Percentiles rank a stretch among this genome's conserved stretches.
Conservation (phyloP, 2,113 vertebrate species). For the Myrmophylax atrothorax region DNA sequence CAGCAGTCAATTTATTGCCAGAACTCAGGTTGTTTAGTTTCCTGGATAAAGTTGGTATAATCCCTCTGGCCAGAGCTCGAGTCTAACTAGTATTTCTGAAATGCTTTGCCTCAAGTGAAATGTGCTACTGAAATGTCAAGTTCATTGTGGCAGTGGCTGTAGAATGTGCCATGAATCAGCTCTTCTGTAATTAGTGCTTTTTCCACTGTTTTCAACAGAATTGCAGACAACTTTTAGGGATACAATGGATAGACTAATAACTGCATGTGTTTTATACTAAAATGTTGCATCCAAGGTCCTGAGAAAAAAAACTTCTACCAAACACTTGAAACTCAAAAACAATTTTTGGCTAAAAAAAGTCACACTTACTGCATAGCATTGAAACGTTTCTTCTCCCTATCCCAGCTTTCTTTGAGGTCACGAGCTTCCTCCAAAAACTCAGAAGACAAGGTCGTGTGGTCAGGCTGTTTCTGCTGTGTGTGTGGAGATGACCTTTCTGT, state of each 20-base stretch:
- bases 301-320: not conserved
- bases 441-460: slow-evolving; percentile 81
- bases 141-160: not conserved
- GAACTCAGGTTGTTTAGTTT: not conserved
- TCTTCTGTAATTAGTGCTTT: not conserved
- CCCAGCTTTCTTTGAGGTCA: slow-evolving; percentile 15
- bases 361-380: not conserved
- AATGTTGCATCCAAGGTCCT: not conserved
- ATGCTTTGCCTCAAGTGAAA: not conserved
- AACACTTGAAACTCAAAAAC: not conserved
- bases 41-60: not conserved
- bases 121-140: not conserved
- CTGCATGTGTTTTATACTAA: not conserved
- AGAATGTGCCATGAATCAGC: not conserved
- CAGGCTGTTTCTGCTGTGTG: slow-evolving; percentile 86
- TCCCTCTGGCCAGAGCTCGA: not conserved
- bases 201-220: not conserved
- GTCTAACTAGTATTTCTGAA: not conserved
- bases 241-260: not conserved
- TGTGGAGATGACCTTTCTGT: slow-evolving; percentile 80
- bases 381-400: not conserved
- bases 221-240: not conserved
- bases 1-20: not conserved
- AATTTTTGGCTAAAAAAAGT: not conserved
- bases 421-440: slow-evolving; percentile 42